A percentile compares a stretch with the other conserved stretches of the same genome.
These are phyloP conservation scores for Cerceris rybyensis DNA, from an alignment of 2,888 invertebrate species.

Conservation along the genomic window DNA sequence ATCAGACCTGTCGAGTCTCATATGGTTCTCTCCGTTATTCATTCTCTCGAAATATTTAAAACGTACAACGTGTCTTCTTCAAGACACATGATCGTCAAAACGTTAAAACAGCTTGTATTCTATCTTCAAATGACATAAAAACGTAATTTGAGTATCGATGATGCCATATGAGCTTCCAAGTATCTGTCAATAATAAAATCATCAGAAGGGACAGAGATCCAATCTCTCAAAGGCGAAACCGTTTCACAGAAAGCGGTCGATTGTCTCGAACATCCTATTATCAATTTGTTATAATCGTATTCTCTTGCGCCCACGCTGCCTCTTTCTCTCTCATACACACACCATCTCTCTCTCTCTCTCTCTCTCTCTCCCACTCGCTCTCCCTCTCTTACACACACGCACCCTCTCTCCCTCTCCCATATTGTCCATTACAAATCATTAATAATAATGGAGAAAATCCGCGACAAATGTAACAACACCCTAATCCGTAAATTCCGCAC, in stretches of 20 bases:
- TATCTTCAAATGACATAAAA: neutral
- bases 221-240: constrained; percentile 23
- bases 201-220: constrained; percentile 21
- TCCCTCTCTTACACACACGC: neutral
- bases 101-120: too few relatives aligned
- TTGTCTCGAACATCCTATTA: constrained; percentile 30
- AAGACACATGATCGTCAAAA: neutral
- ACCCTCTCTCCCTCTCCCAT: neutral
- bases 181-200: constrained; percentile 12
- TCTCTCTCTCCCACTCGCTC: neutral
- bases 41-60: neutral
- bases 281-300: neutral
- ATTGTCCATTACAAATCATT: neutral
- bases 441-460: constrained; percentile 9
- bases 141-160: neutral
- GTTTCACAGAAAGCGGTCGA: constrained; percentile 42
- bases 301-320: neutral
- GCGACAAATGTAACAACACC: neutral
- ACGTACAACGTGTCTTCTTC: neutral
- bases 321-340: neutral
- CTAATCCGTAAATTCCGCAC: neutral
- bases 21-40: constrained; percentile 13
- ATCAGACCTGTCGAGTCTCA: constrained; percentile 19
- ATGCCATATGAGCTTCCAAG: constrained; percentile 25
- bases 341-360: neutral